Conservation (phyloP, 2,113 vertebrate species). For the Spea multiplicata region DNA sequence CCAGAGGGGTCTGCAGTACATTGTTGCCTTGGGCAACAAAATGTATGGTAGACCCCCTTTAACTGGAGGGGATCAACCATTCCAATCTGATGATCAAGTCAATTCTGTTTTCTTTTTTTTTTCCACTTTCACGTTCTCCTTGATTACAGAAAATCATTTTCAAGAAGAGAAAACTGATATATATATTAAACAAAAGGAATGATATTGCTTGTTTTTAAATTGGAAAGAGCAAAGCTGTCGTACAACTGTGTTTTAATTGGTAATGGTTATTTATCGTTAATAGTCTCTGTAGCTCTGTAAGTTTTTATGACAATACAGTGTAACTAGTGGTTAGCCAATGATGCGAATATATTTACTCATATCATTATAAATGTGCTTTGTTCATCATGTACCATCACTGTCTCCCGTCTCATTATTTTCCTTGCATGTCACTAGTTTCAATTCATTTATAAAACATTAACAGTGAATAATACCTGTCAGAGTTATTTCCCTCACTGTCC, state of each 20-base stretch:
- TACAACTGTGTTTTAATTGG: slow-evolving; percentile 87
- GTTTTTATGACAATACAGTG: slow-evolving; percentile 85
- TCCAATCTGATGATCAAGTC: slow-evolving; percentile 58
- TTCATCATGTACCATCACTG: slow-evolving; percentile 92
- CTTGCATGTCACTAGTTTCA: slow-evolving; percentile 92
- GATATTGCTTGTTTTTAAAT: slow-evolving; percentile 85
- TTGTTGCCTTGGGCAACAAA: not conserved
- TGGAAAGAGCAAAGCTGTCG: slow-evolving; percentile 91
- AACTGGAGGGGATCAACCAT: slow-evolving; percentile 76
- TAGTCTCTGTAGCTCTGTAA: slow-evolving; percentile 88
- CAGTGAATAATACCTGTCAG: slow-evolving; percentile 89
- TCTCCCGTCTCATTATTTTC: slow-evolving; percentile 90
- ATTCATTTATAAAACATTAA: slow-evolving; percentile 93
- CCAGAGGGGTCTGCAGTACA: slow-evolving; percentile 7
- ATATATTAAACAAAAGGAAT: slow-evolving; percentile 74
- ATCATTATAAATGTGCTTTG: slow-evolving; percentile 93
- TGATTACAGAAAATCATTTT: slow-evolving; percentile 47
- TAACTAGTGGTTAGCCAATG: slow-evolving; percentile 89
- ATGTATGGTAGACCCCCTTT: slow-evolving; percentile 60
- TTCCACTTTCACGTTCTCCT: slow-evolving; percentile 87
- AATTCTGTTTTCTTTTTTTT: slow-evolving; percentile 86
- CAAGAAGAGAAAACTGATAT: slow-evolving; percentile 49
- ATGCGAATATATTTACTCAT: slow-evolving; percentile 92
- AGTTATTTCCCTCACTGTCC: slow-evolving; percentile 84
- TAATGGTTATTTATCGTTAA: slow-evolving; percentile 91